Base-by-base conservation (phyloP, 92 coral and sea anemone genomes). In the Ricordea florida region DNA sequence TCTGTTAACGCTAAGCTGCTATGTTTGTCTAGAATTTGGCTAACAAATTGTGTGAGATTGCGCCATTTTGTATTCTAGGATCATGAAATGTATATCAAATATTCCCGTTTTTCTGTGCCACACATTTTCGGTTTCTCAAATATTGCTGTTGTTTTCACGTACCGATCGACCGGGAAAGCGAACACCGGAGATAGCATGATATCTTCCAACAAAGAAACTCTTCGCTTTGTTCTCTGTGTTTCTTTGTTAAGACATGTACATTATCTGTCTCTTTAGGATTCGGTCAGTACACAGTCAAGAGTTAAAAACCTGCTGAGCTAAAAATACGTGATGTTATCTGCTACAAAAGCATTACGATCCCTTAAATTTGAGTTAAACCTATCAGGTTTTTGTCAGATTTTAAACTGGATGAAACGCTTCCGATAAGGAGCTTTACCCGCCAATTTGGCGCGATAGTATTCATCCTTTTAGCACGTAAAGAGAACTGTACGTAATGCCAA, bases 11-110 rank as follows among this genome's bases (percentile, higher is more conserved):
- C 42, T 25, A 41, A 41, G 40, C 20, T 55, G 52, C 31, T 38
- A 70, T 70, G 46, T 70, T 70, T 70, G 66, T 65, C 38, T 13
- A 51, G 65, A 70, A 27, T 52, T 70, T 55, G 52, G 77, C 77
- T 53, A 70, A 70, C 65, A 70, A 70, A 65, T 51, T 70, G 77
- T 70, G 56, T 53, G 30, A 11, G 65, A 28, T 38, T 56, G 41
- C 29, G n/a, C 38, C 64, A 70, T 37, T 38, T 55, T 53, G 65
- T 55, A 26, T 37, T 53, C 53, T 26, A 38, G 29, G 40, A 28
- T 38, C 21, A 40, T 7, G 14, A 10, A 20, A 26, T n/a, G n/a
- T n/a, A n/a, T n/a, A n/a, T n/a, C n/a, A n/a, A n/a, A n/a, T n/a
- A n/a, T n/a, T n/a, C n/a, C n/a, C n/a, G n/a, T n/a, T n/a, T n/a